These are phyloP conservation scores for Diplosoma virens DNA, from an alignment of 23 tunicate genomes.

Conservation along the genomic window DNA sequence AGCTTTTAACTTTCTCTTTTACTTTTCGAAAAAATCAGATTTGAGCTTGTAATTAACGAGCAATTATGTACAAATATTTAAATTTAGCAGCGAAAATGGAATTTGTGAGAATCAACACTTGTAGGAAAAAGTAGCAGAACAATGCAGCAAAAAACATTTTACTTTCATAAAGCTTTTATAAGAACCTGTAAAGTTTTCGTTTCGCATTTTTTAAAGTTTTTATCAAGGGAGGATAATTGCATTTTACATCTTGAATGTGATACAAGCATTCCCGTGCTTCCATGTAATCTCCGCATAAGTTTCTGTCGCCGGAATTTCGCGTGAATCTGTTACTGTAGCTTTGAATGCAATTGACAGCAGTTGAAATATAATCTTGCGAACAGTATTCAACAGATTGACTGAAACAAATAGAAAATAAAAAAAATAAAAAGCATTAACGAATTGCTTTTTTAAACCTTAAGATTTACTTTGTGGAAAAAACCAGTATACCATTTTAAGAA, in stretches of 20 bases:
- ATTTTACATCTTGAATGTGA: background rate
- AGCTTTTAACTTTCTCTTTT: too few relatives aligned
- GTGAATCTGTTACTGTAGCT: background rate
- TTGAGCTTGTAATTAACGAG: too few relatives aligned
- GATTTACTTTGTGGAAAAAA: too few relatives aligned
- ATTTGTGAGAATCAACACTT: too few relatives aligned
- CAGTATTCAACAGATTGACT: background rate
- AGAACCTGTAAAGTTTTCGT: constrained; percentile 22
- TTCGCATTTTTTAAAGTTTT: background rate
- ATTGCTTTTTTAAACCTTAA: too few relatives aligned
- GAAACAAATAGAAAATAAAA: background rate
- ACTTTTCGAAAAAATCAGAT: too few relatives aligned
- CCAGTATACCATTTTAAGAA: background rate
- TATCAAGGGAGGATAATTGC: background rate
- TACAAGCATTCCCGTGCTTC: constrained; percentile 18
- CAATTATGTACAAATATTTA: too few relatives aligned
- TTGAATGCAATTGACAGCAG: background rate
- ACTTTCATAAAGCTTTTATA: background rate
- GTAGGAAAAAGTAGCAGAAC: too few relatives aligned
- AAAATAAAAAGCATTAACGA: too few relatives aligned
- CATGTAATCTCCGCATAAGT: constrained; percentile 7
- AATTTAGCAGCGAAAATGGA: too few relatives aligned
- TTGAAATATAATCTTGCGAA: background rate
- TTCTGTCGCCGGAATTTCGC: background rate
- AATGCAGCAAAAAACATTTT: too few relatives aligned